Percentiles rank a stretch among this genome's conserved stretches.
Conservation (phyloP, 2,888 invertebrate species). For the Keiferia lycopersicella region DNA sequence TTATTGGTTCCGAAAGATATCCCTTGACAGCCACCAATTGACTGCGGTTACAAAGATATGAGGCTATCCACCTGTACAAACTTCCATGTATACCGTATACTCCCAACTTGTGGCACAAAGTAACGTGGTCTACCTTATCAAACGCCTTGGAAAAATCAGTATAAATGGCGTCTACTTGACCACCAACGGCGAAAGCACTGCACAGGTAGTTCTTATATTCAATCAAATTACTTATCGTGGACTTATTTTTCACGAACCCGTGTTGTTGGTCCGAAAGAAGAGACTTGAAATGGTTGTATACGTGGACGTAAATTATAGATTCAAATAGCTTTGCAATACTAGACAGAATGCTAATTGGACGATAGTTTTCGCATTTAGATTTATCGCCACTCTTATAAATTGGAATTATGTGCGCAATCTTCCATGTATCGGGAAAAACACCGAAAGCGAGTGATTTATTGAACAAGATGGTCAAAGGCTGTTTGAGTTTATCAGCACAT, state of each 20-base stretch:
- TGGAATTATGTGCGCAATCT: slow-evolving; percentile 27
- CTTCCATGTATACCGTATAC: slow-evolving; percentile 20
- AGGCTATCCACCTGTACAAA: slow-evolving; percentile 11
- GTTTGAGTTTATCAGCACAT: slow-evolving; percentile 8
- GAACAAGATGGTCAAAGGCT: slow-evolving; percentile 6
- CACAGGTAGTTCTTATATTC: slow-evolving; percentile 24
- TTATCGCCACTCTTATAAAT: slow-evolving; percentile 26
- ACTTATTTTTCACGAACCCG: slow-evolving; percentile 25
- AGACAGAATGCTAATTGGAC: slow-evolving; percentile 29
- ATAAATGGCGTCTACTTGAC: slow-evolving; percentile 26
- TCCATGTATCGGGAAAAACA: slow-evolving; percentile 22
- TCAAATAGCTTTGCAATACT: slow-evolving; percentile 30
- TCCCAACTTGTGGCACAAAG: slow-evolving; percentile 22
- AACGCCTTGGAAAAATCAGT: slow-evolving; percentile 29
- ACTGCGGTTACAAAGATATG: slow-evolving; percentile 12
- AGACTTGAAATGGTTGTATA: slow-evolving; percentile 25
- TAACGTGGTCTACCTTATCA: slow-evolving; percentile 23
- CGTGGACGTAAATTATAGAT: slow-evolving; percentile 24
- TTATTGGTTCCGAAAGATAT: background rate
- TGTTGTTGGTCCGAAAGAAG: slow-evolving; percentile 21
- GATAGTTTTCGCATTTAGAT: slow-evolving; percentile 27
- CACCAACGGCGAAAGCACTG: slow-evolving; percentile 14
- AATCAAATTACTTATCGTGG: slow-evolving; percentile 28
- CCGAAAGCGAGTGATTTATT: slow-evolving; percentile 22
- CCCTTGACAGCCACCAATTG: slow-evolving; percentile 13